These are phyloP conservation scores for Saguinus imperator DNA, from an alignment of 2,113 vertebrate genomes.

Conservation along the genomic window DNA sequence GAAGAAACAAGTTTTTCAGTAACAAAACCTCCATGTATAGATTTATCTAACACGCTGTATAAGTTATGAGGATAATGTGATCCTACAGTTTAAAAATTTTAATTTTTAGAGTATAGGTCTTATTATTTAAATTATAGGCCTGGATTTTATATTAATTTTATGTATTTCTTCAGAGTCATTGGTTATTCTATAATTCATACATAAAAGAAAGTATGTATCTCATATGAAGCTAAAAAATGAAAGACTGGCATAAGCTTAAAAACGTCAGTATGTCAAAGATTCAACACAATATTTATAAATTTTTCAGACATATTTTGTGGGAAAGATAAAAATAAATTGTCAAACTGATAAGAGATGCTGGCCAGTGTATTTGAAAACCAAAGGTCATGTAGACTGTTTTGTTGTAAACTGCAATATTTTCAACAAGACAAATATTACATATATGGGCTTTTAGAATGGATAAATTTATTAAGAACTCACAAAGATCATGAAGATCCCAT, in stretches of 20 bases:
- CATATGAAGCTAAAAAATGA: not conserved
- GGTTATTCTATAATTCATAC: not conserved
- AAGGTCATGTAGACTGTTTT: not conserved
- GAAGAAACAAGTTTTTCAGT: not conserved
- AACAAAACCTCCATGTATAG: not conserved
- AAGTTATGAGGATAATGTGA: not conserved
- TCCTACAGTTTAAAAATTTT: not conserved
- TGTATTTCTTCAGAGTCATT: not conserved
- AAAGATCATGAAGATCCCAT: not conserved
- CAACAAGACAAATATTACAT: not conserved
- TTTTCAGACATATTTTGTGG: not conserved
- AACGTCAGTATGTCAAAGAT: not conserved
- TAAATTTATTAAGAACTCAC: not conserved
- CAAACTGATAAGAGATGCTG: not conserved
- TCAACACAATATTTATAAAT: not conserved
- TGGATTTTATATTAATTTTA: not conserved
- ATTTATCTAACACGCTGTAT: not conserved
- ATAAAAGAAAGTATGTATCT: not conserved
- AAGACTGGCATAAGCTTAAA: not conserved
- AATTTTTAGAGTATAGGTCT: not conserved
- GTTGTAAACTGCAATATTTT: not conserved
- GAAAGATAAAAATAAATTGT: not conserved
- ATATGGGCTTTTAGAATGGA: not conserved
- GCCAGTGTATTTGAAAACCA: slow-evolving; percentile 1
- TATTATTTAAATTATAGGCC: not conserved